Evolutionary conservation across 2,888 invertebrate species (phyloP).

Genomic region (Torymus aiolomorphi): DNA sequence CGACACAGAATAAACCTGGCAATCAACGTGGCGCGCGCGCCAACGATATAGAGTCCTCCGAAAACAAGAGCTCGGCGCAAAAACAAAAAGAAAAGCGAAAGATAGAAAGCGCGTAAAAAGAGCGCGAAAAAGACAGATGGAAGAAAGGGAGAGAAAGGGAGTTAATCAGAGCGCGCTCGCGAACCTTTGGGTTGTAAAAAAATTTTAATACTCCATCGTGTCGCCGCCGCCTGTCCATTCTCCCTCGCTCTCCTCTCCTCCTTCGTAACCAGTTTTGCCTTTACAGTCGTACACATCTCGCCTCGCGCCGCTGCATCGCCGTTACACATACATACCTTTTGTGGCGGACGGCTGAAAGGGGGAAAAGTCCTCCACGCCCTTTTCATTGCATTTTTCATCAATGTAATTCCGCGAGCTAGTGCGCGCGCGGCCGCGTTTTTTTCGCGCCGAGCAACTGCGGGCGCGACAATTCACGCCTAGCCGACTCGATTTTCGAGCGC

Average conservation of each 20-base stretch:
- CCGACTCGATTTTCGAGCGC: slow-evolving; percentile 58
- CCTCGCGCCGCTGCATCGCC: slow-evolving; percentile 39
- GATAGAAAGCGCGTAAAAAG: slow-evolving; percentile 15
- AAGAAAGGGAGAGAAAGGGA: slow-evolving; percentile 28
- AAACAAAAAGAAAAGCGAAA: slow-evolving; percentile 21
- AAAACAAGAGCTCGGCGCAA: slow-evolving; percentile 36
- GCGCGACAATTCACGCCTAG: slow-evolving; percentile 59
- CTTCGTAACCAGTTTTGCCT: slow-evolving; percentile 57
- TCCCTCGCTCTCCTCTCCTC: not conserved
- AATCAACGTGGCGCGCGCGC: slow-evolving; percentile 9
- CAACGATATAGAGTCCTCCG: slow-evolving; percentile 25
- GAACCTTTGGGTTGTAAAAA: slow-evolving; percentile 56
- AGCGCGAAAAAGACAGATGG: not conserved
- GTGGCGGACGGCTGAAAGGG: slow-evolving; percentile 39
- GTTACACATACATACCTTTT: slow-evolving; percentile 38
- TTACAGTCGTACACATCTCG: slow-evolving; percentile 48
- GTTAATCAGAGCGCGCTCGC: slow-evolving; percentile 58
- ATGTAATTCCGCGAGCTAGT: slow-evolving; percentile 66
- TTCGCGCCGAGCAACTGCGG: slow-evolving; percentile 2
- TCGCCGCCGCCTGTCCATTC: slow-evolving; percentile 47
- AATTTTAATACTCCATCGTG: slow-evolving; percentile 56
- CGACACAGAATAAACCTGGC: not conserved
- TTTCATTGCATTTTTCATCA: slow-evolving; percentile 66
- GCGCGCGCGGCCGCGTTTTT: too few species aligned
- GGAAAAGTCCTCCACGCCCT: slow-evolving; percentile 22